phyloP scores from a whole-genome alignment of 2,113 vertebrate species.

The Lophius piscatorius region DNA sequence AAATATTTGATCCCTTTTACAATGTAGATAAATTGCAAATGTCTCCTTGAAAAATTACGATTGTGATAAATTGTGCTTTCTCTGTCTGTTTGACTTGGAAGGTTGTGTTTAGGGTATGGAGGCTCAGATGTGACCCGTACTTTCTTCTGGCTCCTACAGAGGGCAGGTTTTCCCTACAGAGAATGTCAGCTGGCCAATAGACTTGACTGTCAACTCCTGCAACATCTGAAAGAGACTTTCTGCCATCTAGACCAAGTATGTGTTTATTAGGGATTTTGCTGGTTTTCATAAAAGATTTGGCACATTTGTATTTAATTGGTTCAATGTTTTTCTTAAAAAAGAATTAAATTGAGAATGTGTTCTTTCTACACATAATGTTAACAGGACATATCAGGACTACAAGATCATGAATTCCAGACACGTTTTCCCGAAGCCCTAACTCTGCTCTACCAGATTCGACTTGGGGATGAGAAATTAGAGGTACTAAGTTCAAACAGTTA shows the following conservation, averaged over 20 bases:
- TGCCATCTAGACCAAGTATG: slow-evolving; percentile 95
- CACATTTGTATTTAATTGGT: no score
- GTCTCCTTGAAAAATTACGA: not conserved
- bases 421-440: slow-evolving; percentile 93
- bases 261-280: not conserved
- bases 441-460: slow-evolving; percentile 90
- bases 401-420: slow-evolving; percentile 96
- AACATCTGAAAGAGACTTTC: slow-evolving; percentile 94
- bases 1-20: no score
- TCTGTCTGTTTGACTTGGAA: slow-evolving; percentile 55
- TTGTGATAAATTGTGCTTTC: not conserved
- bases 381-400: slow-evolving; percentile 92
- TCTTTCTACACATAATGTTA: not conserved
- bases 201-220: slow-evolving; percentile 91
- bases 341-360: not conserved
- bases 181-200: slow-evolving; percentile 91
- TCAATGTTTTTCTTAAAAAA: not conserved
- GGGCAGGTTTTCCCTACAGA: slow-evolving; percentile 94
- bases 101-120: slow-evolving; percentile 92
- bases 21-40: no score
- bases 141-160: slow-evolving; percentile 97
- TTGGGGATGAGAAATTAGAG: slow-evolving; percentile 97
- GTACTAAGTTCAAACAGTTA: slow-evolving; percentile 62
- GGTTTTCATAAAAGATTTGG: no score
- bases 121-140: slow-evolving; percentile 94